Evolutionary conservation across 2,888 invertebrate genomes (phyloP).

Genomic region (Dasypolia templi): DNA sequence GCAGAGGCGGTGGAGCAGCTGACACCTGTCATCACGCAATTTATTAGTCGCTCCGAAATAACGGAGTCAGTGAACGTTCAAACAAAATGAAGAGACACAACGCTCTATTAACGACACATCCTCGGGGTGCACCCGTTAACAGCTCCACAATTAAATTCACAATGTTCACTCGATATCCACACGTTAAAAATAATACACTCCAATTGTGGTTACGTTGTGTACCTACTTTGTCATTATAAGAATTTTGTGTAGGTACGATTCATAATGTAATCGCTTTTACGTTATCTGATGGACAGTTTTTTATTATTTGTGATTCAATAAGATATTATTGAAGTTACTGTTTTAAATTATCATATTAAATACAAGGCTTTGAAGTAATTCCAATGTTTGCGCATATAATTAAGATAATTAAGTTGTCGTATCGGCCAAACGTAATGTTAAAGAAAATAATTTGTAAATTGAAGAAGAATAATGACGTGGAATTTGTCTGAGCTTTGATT

Average conservation of each 20-base stretch:
- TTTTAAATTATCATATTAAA: slow-evolving; percentile 57
- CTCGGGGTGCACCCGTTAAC: slow-evolving; percentile 82
- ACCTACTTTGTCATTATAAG: slow-evolving; percentile 61
- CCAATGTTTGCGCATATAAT: slow-evolving; percentile 39
- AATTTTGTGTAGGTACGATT: slow-evolving; percentile 65
- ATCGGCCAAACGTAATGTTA: slow-evolving; percentile 33
- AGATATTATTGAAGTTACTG: slow-evolving; percentile 46
- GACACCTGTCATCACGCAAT: slow-evolving; percentile 91
- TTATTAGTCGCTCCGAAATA: slow-evolving; percentile 90
- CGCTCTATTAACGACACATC: slow-evolving; percentile 89
- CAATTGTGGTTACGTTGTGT: slow-evolving; percentile 50
- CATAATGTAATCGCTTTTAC: slow-evolving; percentile 70
- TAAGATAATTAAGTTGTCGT: slow-evolving; percentile 34
- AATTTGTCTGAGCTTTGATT: slow-evolving; percentile 82
- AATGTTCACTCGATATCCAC: slow-evolving; percentile 72
- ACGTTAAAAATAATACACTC: slow-evolving; percentile 63
- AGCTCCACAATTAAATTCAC: slow-evolving; percentile 83
- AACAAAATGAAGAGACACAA: slow-evolving; percentile 89
- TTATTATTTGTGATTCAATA: slow-evolving; percentile 64
- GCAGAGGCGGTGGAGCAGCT: slow-evolving; percentile 90
- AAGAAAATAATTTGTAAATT: slow-evolving; percentile 59
- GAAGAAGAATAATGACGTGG: slow-evolving; percentile 78
- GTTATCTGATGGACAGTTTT: slow-evolving; percentile 64
- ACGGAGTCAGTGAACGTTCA: slow-evolving; percentile 89
- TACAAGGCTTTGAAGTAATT: slow-evolving; percentile 55